Conservation (phyloP, 1,140 invertebrate species). For the Aphis gossypii region DNA sequence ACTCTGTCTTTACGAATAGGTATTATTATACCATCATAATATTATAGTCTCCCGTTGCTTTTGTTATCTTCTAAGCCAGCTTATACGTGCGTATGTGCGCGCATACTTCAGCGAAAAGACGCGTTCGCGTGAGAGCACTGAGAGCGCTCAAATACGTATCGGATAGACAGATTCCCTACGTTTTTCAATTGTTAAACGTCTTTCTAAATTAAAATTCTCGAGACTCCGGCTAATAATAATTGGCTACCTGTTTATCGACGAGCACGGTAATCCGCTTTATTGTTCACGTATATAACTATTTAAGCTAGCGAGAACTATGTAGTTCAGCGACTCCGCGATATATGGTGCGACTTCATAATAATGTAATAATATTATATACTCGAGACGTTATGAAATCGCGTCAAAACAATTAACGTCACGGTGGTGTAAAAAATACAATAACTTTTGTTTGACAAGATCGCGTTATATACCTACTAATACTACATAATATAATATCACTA, state of each 20-base stretch:
- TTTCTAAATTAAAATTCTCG: background rate
- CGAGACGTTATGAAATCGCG: background rate
- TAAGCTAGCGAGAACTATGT: background rate
- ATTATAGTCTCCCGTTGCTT: background rate
- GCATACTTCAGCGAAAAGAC: background rate
- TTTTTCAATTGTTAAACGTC: conserved; percentile 12
- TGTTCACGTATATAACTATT: background rate
- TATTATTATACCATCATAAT: background rate
- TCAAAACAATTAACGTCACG: no score
- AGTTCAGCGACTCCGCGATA: background rate
- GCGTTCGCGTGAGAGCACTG: background rate
- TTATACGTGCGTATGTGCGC: background rate
- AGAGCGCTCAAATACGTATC: background rate
- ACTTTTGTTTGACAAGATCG: no score
- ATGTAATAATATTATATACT: no score
- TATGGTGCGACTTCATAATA: background rate
- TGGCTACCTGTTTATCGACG: no score
- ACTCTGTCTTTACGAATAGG: background rate
- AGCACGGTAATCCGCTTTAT: background rate
- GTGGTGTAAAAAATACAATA: no score
- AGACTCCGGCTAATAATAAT: background rate
- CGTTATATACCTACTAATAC: background rate
- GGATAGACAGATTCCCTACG: background rate
- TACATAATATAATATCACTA: background rate
- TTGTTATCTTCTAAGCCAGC: background rate